Evolutionary conservation across 2,113 vertebrate genomes (phyloP), one percentile per base, ranked within the genome.

Genomic region (Synchiropus splendidus): DNA sequence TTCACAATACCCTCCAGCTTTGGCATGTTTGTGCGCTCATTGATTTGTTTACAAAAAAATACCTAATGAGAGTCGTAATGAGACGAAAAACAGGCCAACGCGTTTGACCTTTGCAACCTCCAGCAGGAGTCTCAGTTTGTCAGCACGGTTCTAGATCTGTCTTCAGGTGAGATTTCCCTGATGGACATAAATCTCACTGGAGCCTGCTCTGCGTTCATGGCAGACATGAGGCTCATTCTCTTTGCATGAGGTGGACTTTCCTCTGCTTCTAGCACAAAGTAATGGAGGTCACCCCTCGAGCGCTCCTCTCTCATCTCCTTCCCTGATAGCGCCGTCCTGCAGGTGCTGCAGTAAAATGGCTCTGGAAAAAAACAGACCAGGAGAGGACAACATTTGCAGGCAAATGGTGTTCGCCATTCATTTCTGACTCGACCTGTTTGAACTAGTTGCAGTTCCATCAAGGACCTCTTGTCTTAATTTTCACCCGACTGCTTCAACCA

Each of bases 251-350:
- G 21, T 56, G 54, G 61, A 61, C 65, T 59, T 60, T 44, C 46
- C 54, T 62, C 46, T 42, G 48, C 45, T 38, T 55, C 54, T 31
- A 36, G 54, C 57, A 41, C 16, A 50, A 53, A 73, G 66, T 72
- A 66, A 70, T 48, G 53, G 70, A 72, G 73, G 78, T 72, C 70
- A 67, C 54, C 36, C 49, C 2, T 48, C 44, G 45, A 51, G 52
- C 52, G 54, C 59, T 36, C 61, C 10, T 9, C 40, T 6, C 52
- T 49, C 51, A 63, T 65, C 63, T 53, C 52, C 60, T 4, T 57
- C 39, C 32, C 42, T 6, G 27, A 45, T 55, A 74, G 64, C 53
- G 59, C 62, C 36, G 38, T 62, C 51, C 48, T 38, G 34, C 42
- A 51, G 58, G 44, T 16, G 12, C 66, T 56, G 54, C 59, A 71